Percentiles rank a stretch among this genome's conserved stretches.
phyloP scores from a whole-genome alignment of 2,113 vertebrate species.

The Vulpes lagopus region DNA sequence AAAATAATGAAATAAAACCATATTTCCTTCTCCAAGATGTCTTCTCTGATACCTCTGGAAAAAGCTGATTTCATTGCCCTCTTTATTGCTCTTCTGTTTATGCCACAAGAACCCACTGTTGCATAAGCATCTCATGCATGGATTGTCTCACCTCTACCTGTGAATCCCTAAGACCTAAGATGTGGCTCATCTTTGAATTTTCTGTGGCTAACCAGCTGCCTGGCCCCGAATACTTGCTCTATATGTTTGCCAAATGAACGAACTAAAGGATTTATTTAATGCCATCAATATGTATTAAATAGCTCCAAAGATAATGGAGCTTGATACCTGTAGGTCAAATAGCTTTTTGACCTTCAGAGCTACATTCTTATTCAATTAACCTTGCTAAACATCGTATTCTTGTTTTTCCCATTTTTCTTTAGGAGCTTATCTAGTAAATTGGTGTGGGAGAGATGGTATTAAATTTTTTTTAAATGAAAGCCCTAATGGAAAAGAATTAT shows the following conservation, averaged over 20 bases:
- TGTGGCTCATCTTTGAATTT: background rate
- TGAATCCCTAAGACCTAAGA: background rate
- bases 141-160: background rate
- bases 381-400: slow-evolving; percentile 27
- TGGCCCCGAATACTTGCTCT: slow-evolving; percentile 32
- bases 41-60: background rate
- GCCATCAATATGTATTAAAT: slow-evolving; percentile 43
- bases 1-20: slow-evolving; percentile 4
- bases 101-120: background rate
- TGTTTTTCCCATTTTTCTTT: slow-evolving; percentile 28
- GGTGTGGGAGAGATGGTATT: slow-evolving; percentile 23
- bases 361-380: slow-evolving; percentile 32
- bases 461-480: slow-evolving; percentile 1
- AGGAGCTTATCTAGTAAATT: slow-evolving; percentile 33
- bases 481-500: slow-evolving; percentile 49
- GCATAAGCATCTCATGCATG: no score
- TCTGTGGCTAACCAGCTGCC: background rate
- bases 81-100: background rate
- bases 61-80: background rate
- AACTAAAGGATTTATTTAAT: slow-evolving; percentile 47
- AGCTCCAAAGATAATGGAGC: slow-evolving; percentile 40
- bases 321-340: background rate
- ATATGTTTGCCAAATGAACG: slow-evolving; percentile 44
- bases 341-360: slow-evolving; percentile 50
- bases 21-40: slow-evolving; percentile 7